Base-by-base conservation (phyloP, 2,888 invertebrate genomes). In the Monopis laevigella region DNA sequence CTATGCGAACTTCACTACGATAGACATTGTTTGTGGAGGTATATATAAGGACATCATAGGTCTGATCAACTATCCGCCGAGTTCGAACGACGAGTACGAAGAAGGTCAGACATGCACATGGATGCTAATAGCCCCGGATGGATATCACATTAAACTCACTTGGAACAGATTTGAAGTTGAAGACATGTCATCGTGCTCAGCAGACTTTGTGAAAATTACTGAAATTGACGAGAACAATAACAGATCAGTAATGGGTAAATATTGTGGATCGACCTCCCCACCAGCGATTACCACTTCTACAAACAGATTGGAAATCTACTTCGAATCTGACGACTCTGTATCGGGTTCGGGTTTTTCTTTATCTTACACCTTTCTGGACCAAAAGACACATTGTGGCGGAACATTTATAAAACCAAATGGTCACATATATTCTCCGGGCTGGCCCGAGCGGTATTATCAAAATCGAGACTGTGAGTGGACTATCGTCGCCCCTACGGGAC, bases 381-480 rank as follows among this genome's bases (percentile, higher is more conserved):
- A 63, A 42, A 66, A 52, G 47, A 46, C 52, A 7, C 64, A 71
- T 29, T 97, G 97, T 62, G 93, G 93, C 2, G 90, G 89, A 0
- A 82, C 81, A 29, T 88, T 86, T 50, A 82, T 84, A 24, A 84
- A 86, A 24, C 56, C 82, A 16, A 82, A 82, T 24, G 97, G 96
- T 1, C 62, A 82, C 5, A 81, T 96, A 8, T 83, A 75, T 50
- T 89, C 92, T 3, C 96, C 96, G 0, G 85, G 86, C 39, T 96
- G 88, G 82, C 96, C 96, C 0, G 52, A 75, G 0, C 55, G 65
- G 10, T 97, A 96, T 61, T 87, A 89, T 2, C 62, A 70, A 2
- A 83, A 85, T 49, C 83, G 84, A 45, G 85, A 90, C 45, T 98
- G 97, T 59, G 72, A 73, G n/a, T 98, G 96, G 96, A 75, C 82